Conservation (phyloP, 2,888 invertebrate genomes). For the Oligia latruncula region DNA sequence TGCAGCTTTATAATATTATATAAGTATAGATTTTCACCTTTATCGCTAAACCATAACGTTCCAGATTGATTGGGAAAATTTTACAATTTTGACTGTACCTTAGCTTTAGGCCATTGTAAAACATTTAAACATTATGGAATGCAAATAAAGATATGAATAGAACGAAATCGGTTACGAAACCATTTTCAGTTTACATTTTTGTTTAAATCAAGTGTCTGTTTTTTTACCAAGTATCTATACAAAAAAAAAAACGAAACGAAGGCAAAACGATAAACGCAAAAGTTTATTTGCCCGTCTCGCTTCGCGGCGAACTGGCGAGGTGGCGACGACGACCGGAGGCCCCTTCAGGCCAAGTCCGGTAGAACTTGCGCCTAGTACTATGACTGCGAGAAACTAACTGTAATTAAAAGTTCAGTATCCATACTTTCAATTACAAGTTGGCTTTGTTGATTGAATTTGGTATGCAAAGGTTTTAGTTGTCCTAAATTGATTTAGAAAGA, state of each 20-base stretch:
- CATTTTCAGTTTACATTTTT: no score
- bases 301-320: background rate
- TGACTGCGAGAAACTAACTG: conserved; percentile 7
- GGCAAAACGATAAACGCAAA: conserved; percentile 13
- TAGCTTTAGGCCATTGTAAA: no score
- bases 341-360: conserved; percentile 43
- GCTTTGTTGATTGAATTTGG: background rate
- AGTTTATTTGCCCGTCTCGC: conserved; percentile 19
- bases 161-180: no score
- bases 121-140: no score
- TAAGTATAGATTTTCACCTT: no score
- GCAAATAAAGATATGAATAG: no score
- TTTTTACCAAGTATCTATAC: no score
- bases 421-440: background rate
- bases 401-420: conserved; percentile 38
- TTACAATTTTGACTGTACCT: no score
- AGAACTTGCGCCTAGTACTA: conserved; percentile 26
- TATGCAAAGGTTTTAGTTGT: background rate
- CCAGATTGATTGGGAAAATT: no score
- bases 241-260: background rate
- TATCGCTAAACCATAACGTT: no score
- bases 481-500: background rate
- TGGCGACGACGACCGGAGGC: background rate
- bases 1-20: no score
- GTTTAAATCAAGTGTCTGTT: no score